These are phyloP conservation scores for Coreoperca whiteheadi DNA, from an alignment of 2,113 vertebrate species.

Conservation along the genomic window DNA sequence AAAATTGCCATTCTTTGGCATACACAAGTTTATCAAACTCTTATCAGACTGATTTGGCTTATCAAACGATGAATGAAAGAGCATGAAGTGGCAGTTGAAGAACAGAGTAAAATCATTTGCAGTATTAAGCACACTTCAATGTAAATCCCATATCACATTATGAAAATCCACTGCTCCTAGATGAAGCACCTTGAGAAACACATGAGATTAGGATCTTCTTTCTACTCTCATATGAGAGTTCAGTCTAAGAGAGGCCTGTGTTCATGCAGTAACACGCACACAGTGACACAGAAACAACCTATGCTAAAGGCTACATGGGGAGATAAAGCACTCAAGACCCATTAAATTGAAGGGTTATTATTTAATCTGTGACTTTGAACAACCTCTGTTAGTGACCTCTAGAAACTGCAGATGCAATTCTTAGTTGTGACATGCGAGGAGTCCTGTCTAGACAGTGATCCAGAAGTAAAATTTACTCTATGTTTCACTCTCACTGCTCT, in stretches of 20 bases:
- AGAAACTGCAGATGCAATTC: neutral
- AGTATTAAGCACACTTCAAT: constrained; percentile 71
- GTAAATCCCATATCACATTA: constrained; percentile 77
- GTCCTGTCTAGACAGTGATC: neutral
- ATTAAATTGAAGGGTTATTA: neutral
- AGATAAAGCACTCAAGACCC: neutral
- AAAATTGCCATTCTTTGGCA: constrained; percentile 56
- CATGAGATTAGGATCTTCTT: constrained; percentile 67
- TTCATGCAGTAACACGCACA: constrained; percentile 6
- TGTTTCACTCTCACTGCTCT: too few species aligned
- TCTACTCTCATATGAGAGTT: constrained; percentile 12
- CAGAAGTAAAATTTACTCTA: neutral
- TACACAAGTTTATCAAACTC: constrained; percentile 61
- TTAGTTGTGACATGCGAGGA: neutral
- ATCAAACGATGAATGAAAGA: constrained; percentile 52
- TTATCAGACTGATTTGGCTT: constrained; percentile 50
- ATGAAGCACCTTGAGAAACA: constrained; percentile 70
- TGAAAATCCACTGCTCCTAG: constrained; percentile 73
- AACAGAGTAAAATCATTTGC: constrained; percentile 64
- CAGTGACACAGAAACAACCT: neutral
- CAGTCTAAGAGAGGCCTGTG: neutral
- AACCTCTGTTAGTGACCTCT: neutral
- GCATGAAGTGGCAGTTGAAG: constrained; percentile 55
- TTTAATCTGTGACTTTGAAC: neutral
- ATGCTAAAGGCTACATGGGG: neutral